Evolutionary conservation across 2,797 vertebrate genomes (phyloP).

Genomic region (Acrossocheilus fasciatus): DNA sequence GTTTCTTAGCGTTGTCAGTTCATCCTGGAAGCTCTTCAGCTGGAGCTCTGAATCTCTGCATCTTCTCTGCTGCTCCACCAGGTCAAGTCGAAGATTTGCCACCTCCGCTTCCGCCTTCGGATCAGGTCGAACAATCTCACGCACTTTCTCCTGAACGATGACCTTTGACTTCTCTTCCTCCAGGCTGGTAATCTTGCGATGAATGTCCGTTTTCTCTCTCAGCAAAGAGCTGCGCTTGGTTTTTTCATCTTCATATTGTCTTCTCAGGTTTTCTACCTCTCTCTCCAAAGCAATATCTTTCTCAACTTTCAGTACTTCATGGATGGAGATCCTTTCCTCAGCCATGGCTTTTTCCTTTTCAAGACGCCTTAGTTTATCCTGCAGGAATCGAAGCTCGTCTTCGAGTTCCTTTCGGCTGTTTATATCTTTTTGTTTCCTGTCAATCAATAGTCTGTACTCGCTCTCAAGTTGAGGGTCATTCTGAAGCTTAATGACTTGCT

Average conservation of each 20-base stretch:
- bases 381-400: constrained; percentile 90
- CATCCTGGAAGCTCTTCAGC: constrained; percentile 83
- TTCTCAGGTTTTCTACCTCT: constrained; percentile 88
- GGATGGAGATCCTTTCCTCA: constrained; percentile 94
- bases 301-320: constrained; percentile 96
- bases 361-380: constrained; percentile 87
- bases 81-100: constrained; percentile 92
- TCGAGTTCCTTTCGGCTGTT: constrained; percentile 84
- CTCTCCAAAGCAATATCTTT: constrained; percentile 88
- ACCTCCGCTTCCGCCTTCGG: constrained; percentile 95
- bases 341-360: constrained; percentile 94
- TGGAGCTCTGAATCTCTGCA: constrained; percentile 86
- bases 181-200: constrained; percentile 86
- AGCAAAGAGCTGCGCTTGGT: constrained; percentile 81
- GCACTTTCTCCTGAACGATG: constrained; percentile 92
- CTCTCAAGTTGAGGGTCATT: constrained; percentile 92
- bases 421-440: constrained; percentile 82
- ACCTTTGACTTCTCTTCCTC: constrained; percentile 93
- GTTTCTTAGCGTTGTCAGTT: constrained; percentile 83
- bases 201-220: constrained; percentile 87
- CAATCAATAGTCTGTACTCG: constrained; percentile 85
- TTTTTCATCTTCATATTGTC: constrained; percentile 89
- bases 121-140: constrained; percentile 95
- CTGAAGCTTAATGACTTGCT: constrained; percentile 91
- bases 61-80: constrained; percentile 91